phyloP scores from a whole-genome alignment of 2,797 vertebrate species.

The Sciurus carolinensis region DNA sequence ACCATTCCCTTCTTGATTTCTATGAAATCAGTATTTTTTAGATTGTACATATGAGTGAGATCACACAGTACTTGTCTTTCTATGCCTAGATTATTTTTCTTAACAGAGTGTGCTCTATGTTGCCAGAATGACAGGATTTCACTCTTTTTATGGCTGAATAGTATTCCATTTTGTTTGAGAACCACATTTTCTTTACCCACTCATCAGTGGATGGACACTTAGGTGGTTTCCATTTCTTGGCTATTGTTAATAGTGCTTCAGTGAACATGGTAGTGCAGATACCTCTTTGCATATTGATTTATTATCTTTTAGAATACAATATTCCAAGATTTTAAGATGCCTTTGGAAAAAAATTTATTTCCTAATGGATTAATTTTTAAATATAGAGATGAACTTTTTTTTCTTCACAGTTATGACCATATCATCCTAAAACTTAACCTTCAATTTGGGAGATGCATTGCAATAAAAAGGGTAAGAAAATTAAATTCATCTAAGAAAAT shows the following conservation, averaged over 20 bases:
- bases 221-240: no score
- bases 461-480: background rate
- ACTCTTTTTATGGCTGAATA: no score
- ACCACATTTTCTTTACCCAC: no score
- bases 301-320: background rate
- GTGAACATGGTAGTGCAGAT: background rate
- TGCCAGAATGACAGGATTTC: no score
- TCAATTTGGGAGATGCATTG: background rate
- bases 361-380: slow-evolving; percentile 18
- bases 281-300: background rate
- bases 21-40: background rate
- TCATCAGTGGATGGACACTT: no score
- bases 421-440: background rate
- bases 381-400: background rate
- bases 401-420: background rate
- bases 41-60: no score
- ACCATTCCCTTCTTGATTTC: background rate
- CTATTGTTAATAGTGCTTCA: background rate
- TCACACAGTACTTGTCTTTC: background rate
- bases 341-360: background rate
- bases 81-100: background rate
- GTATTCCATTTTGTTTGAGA: no score
- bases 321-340: background rate
- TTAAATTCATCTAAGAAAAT: background rate
- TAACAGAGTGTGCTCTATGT: background rate